Conservation (phyloP, 2,888 invertebrate genomes). For the Aethes cnicana region DNA sequence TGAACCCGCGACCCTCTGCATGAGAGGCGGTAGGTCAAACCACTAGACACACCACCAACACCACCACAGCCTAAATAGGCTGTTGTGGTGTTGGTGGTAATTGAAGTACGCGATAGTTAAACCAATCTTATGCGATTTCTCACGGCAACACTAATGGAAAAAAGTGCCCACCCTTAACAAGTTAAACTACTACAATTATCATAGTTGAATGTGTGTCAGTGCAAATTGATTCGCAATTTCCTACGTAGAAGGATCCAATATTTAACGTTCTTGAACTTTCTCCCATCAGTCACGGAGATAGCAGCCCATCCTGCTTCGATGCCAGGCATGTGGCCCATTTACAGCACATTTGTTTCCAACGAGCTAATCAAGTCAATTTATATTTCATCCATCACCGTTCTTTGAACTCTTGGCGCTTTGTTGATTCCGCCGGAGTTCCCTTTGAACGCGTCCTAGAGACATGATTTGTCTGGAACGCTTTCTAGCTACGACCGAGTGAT, state of each 20-base stretch:
- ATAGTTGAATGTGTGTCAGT: constrained; percentile 1
- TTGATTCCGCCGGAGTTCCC: constrained; percentile 38
- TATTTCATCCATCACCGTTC: constrained; percentile 29
- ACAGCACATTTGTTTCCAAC: constrained; percentile 25
- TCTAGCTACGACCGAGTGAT: constrained; percentile 66
- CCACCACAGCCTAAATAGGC: too few species aligned
- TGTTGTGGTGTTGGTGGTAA: too few species aligned
- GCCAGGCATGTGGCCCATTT: constrained; percentile 26
- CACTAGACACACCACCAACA: too few species aligned
- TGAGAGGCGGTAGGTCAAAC: too few species aligned
- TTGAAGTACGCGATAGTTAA: too few species aligned
- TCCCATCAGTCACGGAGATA: constrained; percentile 19
- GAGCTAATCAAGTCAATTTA: constrained; percentile 29
- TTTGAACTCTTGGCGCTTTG: constrained; percentile 30
- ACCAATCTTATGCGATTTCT: too few species aligned
- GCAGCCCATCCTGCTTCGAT: constrained; percentile 6
- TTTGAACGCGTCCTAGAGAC: constrained; percentile 48
- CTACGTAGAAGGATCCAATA: neutral
- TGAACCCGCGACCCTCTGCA: too few species aligned
- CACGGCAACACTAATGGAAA: too few species aligned
- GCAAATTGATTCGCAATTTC: constrained; percentile 18
- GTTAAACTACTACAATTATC: neutral
- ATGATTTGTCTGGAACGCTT: constrained; percentile 58
- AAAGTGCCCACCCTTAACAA: too few species aligned
- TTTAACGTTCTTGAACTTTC: constrained; percentile 21